Evolutionary conservation across 2,888 invertebrate genomes (phyloP), one percentile per base, ranked within the genome.

Genomic region (Scaptomyza parva): DNA sequence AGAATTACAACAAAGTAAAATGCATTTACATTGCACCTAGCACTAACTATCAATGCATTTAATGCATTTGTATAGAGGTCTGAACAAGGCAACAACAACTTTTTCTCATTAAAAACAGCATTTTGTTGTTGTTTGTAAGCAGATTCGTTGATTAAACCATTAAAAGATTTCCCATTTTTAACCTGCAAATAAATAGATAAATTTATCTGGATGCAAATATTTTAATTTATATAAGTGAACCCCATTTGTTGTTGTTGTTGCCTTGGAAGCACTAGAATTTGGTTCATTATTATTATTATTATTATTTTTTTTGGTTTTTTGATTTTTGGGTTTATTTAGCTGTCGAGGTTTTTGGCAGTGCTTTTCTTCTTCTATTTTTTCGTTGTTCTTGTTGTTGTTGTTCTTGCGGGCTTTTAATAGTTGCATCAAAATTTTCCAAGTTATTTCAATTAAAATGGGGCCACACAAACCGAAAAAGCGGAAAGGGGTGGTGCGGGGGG

Each of bases 401-500:
- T 50, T 11, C 37, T 50, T 69, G 52, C 20, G 58, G 43, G 39
- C 50, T 65, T 72, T 54, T 50, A 48, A 64, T 75, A 75, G 72
- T 75, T 75, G 63, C 45, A 51, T 35, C 53, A 75, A 48, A 60
- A 62, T 74, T 58, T 52, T 58, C 20, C 47, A 76, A 76, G 77
- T 70, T 76, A 78, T 82, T 82, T 80, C 86, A 82, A 82, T 82
- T 82, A 82, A 84, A 86, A 70, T 68, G 57, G 72, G 70, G 67
- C 78, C 66, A 70, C 75, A 69, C 43, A 53, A 58, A 53, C 52
- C 45, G 17, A 37, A 47, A 17, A 41, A n/a, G n/a, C n/a, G 39
- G 2, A 2, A 30, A 4, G 1, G 48, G 30, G 12, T 26, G n/a
- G n/a, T 41, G 14, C 7, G 26, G 26, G 17, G 14, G 26, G 17